phyloP scores from a whole-genome alignment of 2,113 vertebrate species.

The Calidris pugnax region DNA sequence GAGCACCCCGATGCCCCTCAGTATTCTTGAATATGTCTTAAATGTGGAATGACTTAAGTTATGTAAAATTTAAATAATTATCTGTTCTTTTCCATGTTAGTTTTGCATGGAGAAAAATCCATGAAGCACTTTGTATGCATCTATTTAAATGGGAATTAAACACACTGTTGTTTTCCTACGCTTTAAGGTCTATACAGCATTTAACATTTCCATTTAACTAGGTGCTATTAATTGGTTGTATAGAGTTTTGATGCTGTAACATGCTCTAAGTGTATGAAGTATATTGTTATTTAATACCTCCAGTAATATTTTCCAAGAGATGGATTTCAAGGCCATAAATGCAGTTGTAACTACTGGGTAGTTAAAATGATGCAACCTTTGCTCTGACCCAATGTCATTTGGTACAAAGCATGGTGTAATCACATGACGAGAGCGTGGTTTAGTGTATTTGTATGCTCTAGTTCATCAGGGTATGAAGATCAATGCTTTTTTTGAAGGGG shows the following conservation, averaged over 20 bases:
- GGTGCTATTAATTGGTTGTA: background rate
- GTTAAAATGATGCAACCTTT: background rate
- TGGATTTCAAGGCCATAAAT: background rate
- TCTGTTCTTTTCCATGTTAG: background rate
- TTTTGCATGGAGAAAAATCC: background rate
- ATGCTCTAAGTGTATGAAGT: background rate
- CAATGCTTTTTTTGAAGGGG: background rate
- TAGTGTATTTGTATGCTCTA: background rate
- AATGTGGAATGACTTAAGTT: background rate
- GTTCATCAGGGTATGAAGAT: background rate
- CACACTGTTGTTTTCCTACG: background rate
- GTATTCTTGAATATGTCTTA: background rate
- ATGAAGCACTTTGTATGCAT: background rate
- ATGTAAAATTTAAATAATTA: too few relatives aligned
- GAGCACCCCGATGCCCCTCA: background rate
- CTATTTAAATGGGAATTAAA: background rate
- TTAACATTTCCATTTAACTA: background rate
- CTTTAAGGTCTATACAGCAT: background rate
- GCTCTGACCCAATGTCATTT: background rate
- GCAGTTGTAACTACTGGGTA: background rate
- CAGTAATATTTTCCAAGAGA: background rate
- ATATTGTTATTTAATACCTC: background rate
- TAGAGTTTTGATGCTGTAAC: background rate
- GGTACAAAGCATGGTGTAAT: background rate
- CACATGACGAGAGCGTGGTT: background rate